Percentiles rank a stretch among this genome's conserved stretches.
These are phyloP conservation scores for Eidolon dupreanum DNA, from an alignment of 2,797 vertebrate species.

Conservation along the genomic window DNA sequence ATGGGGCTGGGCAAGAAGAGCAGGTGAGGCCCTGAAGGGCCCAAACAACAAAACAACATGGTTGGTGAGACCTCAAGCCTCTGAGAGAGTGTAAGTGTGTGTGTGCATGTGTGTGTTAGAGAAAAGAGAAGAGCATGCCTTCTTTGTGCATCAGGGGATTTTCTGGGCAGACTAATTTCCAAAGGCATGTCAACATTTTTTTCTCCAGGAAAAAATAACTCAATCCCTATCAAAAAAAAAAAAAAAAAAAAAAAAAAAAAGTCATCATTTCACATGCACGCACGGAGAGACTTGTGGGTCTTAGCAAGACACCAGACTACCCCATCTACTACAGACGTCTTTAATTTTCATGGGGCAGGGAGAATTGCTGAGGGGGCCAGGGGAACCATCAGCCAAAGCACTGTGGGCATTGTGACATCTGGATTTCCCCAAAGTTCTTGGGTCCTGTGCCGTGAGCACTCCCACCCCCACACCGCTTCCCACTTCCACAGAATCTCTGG, in stretches of 20 bases:
- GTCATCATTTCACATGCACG: neutral
- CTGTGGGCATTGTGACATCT: conserved; percentile 2
- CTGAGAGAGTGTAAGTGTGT: neutral
- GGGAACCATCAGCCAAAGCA: neutral
- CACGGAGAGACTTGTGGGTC: neutral
- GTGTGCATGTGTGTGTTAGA: neutral
- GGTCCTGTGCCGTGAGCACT: neutral
- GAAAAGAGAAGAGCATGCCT: neutral
- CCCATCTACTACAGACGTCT: neutral
- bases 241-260: neutral
- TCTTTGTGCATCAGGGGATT: conserved; percentile 9
- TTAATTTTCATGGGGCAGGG: neutral
- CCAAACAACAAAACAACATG: fast-evolving
- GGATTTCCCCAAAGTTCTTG: conserved; percentile 16
- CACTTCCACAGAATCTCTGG: conserved; percentile 71
- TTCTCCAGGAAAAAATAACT: conserved; percentile 73
- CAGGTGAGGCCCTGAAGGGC: neutral
- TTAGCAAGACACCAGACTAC: fast-evolving
- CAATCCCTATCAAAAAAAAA: neutral
- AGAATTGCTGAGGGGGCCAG: neutral
- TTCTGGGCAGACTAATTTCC: conserved; percentile 46
- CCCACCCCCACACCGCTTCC: neutral
- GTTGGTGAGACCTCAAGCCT: neutral
- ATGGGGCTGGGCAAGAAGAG: neutral
- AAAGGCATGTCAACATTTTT: conserved; percentile 64